Percentiles rank a stretch among this genome's conserved stretches.
phyloP scores from a whole-genome alignment of 2,113 vertebrate species.

The Xerus inauris region DNA sequence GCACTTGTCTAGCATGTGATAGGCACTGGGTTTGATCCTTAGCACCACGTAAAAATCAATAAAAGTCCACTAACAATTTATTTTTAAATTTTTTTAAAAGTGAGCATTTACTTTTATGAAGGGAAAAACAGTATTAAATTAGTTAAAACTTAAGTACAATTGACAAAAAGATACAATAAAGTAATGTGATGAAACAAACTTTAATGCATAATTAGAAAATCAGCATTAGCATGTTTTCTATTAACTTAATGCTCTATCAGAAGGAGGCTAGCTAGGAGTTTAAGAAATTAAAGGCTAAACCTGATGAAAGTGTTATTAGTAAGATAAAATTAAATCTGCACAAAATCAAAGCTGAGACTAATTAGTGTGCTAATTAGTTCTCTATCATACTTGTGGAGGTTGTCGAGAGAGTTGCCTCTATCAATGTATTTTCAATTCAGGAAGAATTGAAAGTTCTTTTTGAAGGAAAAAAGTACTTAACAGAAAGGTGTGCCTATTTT shows the following conservation, averaged over 20 bases:
- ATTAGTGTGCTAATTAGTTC: slow-evolving; percentile 33
- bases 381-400: not conserved
- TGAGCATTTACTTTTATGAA: slow-evolving; percentile 28
- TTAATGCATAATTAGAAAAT: slow-evolving; percentile 36
- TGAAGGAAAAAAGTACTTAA: not conserved
- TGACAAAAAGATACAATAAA: slow-evolving; percentile 8
- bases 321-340: slow-evolving; percentile 66
- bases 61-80: too few species aligned
- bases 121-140: slow-evolving; percentile 21
- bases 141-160: not conserved
- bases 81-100: too few species aligned
- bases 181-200: slow-evolving; percentile 12
- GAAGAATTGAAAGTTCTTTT: not conserved
- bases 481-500: not conserved
- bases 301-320: slow-evolving; percentile 44
- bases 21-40: too few species aligned
- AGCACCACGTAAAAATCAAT: too few species aligned
- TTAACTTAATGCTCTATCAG: slow-evolving; percentile 25
- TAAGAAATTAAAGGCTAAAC: slow-evolving; percentile 44
- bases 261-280: not conserved
- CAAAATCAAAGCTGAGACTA: slow-evolving; percentile 58
- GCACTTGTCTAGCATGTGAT: too few species aligned
- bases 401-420: slow-evolving; percentile 1
- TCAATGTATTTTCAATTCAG: slow-evolving; percentile 26
- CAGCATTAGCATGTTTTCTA: slow-evolving; percentile 3